Percentiles rank a stretch among this genome's conserved stretches.
These are phyloP conservation scores for Dipodomys stephensi DNA, from an alignment of 2,113 vertebrate species.

Conservation along the genomic window DNA sequence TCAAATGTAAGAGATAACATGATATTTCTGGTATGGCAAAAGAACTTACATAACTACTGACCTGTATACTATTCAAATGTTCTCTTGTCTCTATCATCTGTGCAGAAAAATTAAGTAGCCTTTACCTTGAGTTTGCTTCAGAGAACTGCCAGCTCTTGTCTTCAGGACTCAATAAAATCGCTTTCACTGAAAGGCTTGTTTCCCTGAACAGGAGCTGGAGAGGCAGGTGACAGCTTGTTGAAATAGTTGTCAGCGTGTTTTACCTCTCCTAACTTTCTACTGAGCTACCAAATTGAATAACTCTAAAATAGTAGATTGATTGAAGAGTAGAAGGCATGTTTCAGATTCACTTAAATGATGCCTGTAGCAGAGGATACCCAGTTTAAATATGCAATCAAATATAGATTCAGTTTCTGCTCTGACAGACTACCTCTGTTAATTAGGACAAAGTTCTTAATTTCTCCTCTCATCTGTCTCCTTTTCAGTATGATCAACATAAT, in stretches of 20 bases:
- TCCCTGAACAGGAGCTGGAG: neutral
- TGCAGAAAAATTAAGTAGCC: neutral
- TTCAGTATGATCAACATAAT: neutral
- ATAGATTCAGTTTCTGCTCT: neutral
- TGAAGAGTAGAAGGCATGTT: neutral
- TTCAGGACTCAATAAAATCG: neutral
- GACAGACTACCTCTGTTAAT: neutral
- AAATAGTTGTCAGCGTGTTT: neutral
- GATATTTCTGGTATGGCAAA: neutral
- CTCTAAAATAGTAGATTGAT: neutral
- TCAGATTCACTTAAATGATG: neutral
- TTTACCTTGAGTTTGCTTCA: neutral
- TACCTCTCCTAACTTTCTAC: neutral
- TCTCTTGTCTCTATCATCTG: neutral
- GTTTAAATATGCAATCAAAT: neutral
- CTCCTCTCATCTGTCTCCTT: neutral
- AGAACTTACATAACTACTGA: neutral
- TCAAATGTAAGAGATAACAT: neutral
- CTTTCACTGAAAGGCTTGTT: neutral
- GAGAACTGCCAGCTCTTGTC: neutral
- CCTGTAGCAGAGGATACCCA: neutral
- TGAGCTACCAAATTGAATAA: neutral
- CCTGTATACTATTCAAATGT: neutral
- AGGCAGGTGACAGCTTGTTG: neutral
- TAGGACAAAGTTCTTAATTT: neutral